Evolutionary conservation across 2,113 vertebrate genomes (phyloP), one percentile per base, ranked within the genome.

Genomic region (Sylvia atricapilla): DNA sequence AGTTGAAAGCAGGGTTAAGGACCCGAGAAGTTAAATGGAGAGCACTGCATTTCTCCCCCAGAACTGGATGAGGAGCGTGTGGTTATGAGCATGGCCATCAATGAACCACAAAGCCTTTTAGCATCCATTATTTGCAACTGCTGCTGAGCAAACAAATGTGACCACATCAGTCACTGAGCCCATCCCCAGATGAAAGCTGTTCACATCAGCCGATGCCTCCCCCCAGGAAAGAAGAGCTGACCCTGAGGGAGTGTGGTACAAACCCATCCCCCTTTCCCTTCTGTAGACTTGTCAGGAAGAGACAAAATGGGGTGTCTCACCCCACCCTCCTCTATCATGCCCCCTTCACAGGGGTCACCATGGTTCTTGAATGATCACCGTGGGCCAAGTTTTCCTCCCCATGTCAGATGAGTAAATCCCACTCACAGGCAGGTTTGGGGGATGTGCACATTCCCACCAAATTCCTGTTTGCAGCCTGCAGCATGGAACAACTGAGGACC

Each of bases 91-190:
- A 83, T 43, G 96, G 95, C 95, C 97, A 97, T 98, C 97, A 97
- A 87, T 84, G 98, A 98, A 98, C 98, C 98, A 98, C 98, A 98
- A 98, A 98, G 97, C 98, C 98, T 98, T 98, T 98, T 98, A 98
- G 96, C 91, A 63, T 98, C 97, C 98, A 98, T 98, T 98, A 98
- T 98, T 97, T 98, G 97, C 69, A n/a, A 97, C 79, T 86, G 96
- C 96, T 97, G 98, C 97, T 98, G 98, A 98, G 87, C 98, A 97
- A 98, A 98, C 97, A 97, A 96, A 91, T 95, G 96, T 21, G 72
- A 97, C 96, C 97, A 94, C 94, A 94, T 96, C 90, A 92, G 97
- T 97, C 97, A 94, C 94, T 1, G 9, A 86, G 80, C 94, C 72
- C 60, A 84, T 87, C 93, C 88, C 96, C 96, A 55, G 33, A 95